These are phyloP conservation scores for Lochmaea crataegi DNA, from an alignment of 2,888 invertebrate species.

Conservation along the genomic window DNA sequence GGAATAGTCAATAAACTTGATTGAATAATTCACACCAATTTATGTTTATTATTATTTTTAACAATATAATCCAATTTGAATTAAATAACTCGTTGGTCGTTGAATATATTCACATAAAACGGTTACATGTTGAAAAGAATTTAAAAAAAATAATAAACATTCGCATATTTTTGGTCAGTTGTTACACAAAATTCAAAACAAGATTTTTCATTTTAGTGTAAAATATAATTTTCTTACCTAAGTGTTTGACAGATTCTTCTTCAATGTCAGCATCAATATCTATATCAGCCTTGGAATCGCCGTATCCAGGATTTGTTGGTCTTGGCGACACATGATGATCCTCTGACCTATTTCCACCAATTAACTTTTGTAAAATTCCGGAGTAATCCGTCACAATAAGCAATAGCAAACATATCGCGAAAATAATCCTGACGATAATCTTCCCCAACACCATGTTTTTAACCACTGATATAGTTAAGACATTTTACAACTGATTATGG, in stretches of 20 bases:
- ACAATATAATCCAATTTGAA: no score
- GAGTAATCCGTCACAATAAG: conserved; percentile 70
- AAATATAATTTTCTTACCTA: conserved; percentile 55
- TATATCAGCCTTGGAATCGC: conserved; percentile 62
- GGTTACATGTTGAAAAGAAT: no score
- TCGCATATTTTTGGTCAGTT: no score
- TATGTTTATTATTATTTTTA: no score
- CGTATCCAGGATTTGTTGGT: conserved; percentile 64
- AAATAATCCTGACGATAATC: conserved; percentile 66
- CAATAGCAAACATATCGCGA: conserved; percentile 68
- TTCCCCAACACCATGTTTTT: conserved; percentile 59
- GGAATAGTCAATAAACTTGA: no score
- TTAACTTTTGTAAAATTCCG: conserved; percentile 65
- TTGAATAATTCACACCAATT: no score
- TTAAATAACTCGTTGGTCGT: no score
- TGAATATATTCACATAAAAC: no score
- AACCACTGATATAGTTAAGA: conserved; percentile 38
- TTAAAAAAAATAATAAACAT: no score
- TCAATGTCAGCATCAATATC: conserved; percentile 67
- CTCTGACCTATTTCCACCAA: conserved; percentile 64
- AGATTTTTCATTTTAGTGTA: no score
- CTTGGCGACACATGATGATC: conserved; percentile 56
- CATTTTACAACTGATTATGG: conserved; percentile 47
- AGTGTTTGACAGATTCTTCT: conserved; percentile 62
- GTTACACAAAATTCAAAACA: no score